Evolutionary conservation across 2,888 invertebrate species (phyloP).

Genomic region (Tachina lurida): DNA sequence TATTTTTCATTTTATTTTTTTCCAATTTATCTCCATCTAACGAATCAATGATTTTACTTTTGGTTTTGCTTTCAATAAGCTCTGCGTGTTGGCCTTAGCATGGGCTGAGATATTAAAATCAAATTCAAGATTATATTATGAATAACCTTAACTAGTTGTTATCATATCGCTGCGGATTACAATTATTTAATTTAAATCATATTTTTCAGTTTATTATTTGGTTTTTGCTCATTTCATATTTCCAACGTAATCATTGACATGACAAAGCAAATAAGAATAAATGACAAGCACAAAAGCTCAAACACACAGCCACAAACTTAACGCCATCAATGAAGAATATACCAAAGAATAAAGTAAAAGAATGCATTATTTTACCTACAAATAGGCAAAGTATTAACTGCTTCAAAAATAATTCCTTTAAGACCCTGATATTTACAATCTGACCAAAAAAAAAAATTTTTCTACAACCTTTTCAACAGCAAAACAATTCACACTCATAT

Average conservation of each 20-base stretch:
- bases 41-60: conserved; percentile 28
- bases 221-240: conserved; percentile 22
- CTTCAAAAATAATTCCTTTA: conserved; percentile 1
- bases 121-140: conserved; percentile 44
- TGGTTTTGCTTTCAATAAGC: neutral
- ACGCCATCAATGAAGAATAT: neutral
- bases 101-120: conserved; percentile 10
- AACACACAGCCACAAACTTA: neutral
- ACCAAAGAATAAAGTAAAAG: neutral
- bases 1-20: neutral
- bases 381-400: neutral
- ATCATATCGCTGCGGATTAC: conserved; percentile 16
- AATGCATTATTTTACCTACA: neutral
- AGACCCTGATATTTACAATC: neutral
- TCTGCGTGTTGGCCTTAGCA: neutral
- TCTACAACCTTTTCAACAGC: neutral
- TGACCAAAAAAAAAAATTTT: neutral
- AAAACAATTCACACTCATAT: neutral
- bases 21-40: neutral
- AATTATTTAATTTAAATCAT: conserved; percentile 37
- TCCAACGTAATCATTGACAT: conserved; percentile 49
- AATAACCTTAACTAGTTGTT: conserved; percentile 18
- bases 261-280: conserved; percentile 54
- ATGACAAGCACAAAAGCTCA: conserved; percentile 48
- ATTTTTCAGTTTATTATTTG: conserved; percentile 9